Evolutionary conservation across 2,888 invertebrate species (phyloP).

Genomic region (Hypena proboscidalis): DNA sequence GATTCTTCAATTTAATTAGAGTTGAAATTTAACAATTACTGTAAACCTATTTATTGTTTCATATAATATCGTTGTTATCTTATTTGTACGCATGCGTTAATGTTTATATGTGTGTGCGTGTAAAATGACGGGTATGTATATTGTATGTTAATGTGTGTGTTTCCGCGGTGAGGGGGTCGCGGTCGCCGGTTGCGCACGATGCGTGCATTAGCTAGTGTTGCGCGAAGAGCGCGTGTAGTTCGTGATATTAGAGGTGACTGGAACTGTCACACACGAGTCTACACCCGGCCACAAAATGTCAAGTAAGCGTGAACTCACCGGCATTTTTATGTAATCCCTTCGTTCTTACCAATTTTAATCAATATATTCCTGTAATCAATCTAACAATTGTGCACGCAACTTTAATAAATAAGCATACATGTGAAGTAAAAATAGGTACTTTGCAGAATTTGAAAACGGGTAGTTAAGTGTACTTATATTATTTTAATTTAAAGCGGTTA

Average conservation of each 20-base stretch:
- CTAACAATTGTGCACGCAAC: background rate
- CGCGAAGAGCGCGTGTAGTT: conserved; percentile 78
- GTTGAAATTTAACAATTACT: background rate
- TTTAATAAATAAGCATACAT: conserved; percentile 1
- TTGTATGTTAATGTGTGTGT: conserved; percentile 45
- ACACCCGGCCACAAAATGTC: conserved; percentile 81
- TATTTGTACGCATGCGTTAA: conserved; percentile 39
- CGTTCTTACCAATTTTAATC: conserved; percentile 1
- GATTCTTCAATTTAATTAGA: too few species aligned
- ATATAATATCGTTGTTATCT: conserved; percentile 7
- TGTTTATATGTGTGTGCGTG: conserved; percentile 29
- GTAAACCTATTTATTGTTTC: background rate
- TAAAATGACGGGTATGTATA: conserved; percentile 27
- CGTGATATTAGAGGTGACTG: conserved; percentile 74
- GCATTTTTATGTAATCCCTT: conserved; percentile 12
- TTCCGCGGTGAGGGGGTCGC: conserved; percentile 53
- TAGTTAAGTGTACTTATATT: too few species aligned
- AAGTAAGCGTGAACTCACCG: conserved; percentile 63
- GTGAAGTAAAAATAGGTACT: conserved; percentile 7
- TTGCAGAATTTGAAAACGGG: background rate
- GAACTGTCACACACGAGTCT: conserved; percentile 75
- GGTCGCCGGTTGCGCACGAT: conserved; percentile 65
- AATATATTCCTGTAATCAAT: background rate
- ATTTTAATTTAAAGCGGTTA: too few species aligned
- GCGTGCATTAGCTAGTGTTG: conserved; percentile 73